Evolutionary conservation across 2,113 vertebrate species (phyloP), one percentile per base, ranked within the genome.

Genomic region (Oreochromis spilurus): DNA sequence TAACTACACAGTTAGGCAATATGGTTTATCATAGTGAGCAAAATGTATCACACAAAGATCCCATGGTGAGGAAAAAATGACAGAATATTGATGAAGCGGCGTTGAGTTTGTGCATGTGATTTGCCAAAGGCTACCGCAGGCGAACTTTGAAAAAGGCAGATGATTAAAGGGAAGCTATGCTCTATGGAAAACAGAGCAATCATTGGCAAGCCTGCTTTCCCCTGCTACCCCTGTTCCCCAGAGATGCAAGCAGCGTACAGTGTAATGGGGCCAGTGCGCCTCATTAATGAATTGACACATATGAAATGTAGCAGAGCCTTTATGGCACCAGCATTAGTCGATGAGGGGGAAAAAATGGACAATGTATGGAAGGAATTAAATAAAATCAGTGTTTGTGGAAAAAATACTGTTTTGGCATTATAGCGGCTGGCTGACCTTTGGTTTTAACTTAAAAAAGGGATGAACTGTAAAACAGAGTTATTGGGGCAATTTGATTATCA

Each of bases 241-340:
- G 93, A 88, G 95, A 92, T 79, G 75, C 53, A 65, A 12, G 65
- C 79, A 84, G 90, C 83, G 81, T 45, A 65, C 84, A 92, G 93
- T 92, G 91, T 91, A 95, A 94, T 90, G 87, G 93, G 94, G 92
- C 93, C 92, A 94, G 88, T 88, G 95, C 88, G 87, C 78, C 90
- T 95, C 93, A 94, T 95, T 95, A 95, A 94, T 90, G 83, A 94
- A 94, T 93, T 89, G 95, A 95, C 93, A 93, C 93, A 94, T 93
- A 94, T 92, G 93, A 95, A 94, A 91, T 88, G 93, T 67, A 86
- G 90, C 65, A 84, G 67, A 48, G 84, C 79, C 70, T 94, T 86
- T 82, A 87, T 83, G 82, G 86, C 72, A 79, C 38, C 19, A 17
- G 67, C 84, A 83, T 84, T 78, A 87, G 82, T 90, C 14, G 21